These are phyloP conservation scores for Pempheris klunzingeri DNA, from an alignment of 2,797 vertebrate genomes.

Conservation along the genomic window DNA sequence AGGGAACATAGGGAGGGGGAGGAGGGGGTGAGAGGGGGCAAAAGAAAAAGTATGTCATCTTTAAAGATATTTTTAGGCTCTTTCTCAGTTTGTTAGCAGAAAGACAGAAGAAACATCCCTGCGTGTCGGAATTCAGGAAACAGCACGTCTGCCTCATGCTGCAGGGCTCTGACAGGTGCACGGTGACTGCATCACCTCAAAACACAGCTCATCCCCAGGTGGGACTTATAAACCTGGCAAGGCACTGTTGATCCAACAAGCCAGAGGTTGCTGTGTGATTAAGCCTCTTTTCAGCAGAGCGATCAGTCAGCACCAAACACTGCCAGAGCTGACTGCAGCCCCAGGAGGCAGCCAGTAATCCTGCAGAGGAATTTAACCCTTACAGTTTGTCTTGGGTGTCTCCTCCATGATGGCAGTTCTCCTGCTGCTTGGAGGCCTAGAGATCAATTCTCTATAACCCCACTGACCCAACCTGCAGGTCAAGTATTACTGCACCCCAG, in stretches of 20 bases:
- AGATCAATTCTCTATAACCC: conserved; percentile 43
- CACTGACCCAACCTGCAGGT: conserved; percentile 33
- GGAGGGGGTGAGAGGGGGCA: conserved; percentile 19
- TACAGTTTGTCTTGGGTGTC: conserved; percentile 57
- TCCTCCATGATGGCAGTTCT: conserved; percentile 13
- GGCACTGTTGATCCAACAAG: conserved; percentile 84
- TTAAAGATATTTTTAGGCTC: conserved; percentile 51
- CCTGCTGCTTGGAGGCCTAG: conserved; percentile 26
- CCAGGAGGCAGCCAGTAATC: conserved; percentile 80
- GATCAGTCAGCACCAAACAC: conserved; percentile 83
- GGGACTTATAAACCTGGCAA: conserved; percentile 73
- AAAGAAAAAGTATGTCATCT: conserved; percentile 46
- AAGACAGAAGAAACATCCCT: conserved; percentile 37
- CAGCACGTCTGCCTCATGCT: conserved; percentile 32
- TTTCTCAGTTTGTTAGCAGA: conserved; percentile 47
- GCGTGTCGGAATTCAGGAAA: conserved; percentile 49
- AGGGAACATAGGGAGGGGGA: not conserved
- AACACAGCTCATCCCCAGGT: conserved; percentile 77
- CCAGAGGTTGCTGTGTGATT: conserved; percentile 85
- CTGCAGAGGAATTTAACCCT: conserved; percentile 83
- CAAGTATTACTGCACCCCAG: conserved; percentile 18
- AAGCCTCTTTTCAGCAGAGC: conserved; percentile 83
- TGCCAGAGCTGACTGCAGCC: conserved; percentile 75
- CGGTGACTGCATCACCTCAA: conserved; percentile 66
- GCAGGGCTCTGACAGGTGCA: conserved; percentile 70